Evolutionary conservation across 2,888 invertebrate genomes (phyloP).

Genomic region (Alitta virens): DNA sequence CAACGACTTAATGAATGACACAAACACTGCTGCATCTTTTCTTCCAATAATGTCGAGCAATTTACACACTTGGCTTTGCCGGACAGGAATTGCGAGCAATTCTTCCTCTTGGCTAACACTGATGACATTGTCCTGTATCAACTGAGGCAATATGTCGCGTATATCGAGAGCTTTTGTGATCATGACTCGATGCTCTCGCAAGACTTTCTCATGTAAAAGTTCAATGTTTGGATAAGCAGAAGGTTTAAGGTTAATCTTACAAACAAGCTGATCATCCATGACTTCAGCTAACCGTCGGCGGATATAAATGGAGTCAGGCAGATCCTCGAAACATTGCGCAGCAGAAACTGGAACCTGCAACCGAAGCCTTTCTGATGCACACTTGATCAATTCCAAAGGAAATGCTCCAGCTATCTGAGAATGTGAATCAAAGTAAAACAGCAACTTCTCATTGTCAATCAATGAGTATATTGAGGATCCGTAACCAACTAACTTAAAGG

Average conservation of each 20-base stretch:
- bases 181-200: neutral
- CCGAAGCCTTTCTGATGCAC: neutral
- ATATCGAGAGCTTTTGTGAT: neutral
- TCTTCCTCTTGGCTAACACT: neutral
- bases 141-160: neutral
- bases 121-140: neutral
- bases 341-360: constrained; percentile 7
- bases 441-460: constrained; percentile 2
- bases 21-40: neutral
- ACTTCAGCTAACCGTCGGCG: neutral
- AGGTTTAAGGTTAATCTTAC: neutral
- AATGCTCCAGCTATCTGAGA: constrained; percentile 5
- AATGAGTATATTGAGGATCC: constrained; percentile 4
- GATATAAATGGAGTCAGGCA: neutral
- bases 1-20: neutral
- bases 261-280: neutral
- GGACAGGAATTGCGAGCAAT: neutral
- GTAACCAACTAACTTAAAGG: neutral
- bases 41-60: neutral
- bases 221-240: neutral
- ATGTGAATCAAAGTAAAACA: constrained; percentile 1
- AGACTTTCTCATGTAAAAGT: neutral
- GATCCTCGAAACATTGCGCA: neutral
- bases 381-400: neutral
- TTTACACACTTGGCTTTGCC: neutral